A percentile compares a stretch with the other conserved stretches of the same genome.
Evolutionary conservation across 2,797 vertebrate species (phyloP).

Genomic region (Scomberomorus guttatus): DNA sequence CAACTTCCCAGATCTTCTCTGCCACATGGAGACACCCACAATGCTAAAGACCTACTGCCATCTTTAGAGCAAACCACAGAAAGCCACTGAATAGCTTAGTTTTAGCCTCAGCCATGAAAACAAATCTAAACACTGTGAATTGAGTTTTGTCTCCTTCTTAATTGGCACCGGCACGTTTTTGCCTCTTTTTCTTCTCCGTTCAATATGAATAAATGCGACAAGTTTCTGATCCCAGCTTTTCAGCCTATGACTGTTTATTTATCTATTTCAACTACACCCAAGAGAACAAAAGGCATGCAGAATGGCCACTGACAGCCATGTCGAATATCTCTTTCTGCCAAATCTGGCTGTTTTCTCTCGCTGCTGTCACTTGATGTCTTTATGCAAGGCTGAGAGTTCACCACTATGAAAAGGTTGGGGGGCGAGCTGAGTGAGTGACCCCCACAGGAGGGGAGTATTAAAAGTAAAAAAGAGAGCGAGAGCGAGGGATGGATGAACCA

Average conservation of each 20-base stretch:
- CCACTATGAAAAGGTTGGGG: conserved; percentile 90
- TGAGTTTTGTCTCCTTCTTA: conserved; percentile 81
- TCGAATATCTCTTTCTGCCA: conserved; percentile 98
- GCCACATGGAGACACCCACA: conserved; percentile 65
- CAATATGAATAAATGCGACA: conserved; percentile 85
- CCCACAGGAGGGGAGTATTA: conserved; percentile 91
- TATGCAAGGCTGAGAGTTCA: conserved; percentile 94
- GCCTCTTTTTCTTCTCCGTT: conserved; percentile 76
- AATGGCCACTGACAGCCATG: conserved; percentile 96
- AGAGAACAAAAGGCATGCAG: conserved; percentile 87
- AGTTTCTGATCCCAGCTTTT: conserved; percentile 86
- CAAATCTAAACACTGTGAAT: conserved; percentile 81
- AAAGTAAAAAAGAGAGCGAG: conserved; percentile 82
- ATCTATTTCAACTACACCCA: conserved; percentile 87
- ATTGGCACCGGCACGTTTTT: conserved; percentile 82
- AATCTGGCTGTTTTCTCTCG: conserved; percentile 90
- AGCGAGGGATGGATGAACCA: conserved; percentile 88
- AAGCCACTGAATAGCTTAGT: conserved; percentile 78
- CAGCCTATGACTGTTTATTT: conserved; percentile 87
- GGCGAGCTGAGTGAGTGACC: conserved; percentile 88
- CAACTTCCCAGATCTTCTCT: conserved; percentile 77
- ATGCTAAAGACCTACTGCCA: conserved; percentile 72
- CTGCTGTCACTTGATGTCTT: conserved; percentile 96
- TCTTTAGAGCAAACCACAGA: conserved; percentile 70
- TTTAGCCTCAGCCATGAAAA: conserved; percentile 77